These are phyloP conservation scores for Antheraea yamamai DNA, from an alignment of 2,888 invertebrate species.

Conservation along the genomic window DNA sequence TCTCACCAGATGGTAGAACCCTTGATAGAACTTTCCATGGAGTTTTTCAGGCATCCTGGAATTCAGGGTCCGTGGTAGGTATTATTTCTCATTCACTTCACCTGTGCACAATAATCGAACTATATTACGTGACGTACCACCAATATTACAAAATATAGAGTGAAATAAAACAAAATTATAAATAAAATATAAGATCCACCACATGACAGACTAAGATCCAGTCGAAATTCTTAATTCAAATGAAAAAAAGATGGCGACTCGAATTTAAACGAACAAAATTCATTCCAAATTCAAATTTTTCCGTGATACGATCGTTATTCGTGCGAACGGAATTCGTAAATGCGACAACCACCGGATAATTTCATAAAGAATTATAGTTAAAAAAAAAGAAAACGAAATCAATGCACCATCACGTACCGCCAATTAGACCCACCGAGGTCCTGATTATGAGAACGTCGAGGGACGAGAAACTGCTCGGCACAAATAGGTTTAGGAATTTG, in stretches of 20 bases:
- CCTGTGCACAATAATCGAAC: no score
- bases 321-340: conserved; percentile 57
- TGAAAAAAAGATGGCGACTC: not conserved
- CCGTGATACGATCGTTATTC: conserved; percentile 24
- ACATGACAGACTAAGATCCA: no score
- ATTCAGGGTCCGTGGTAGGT: no score
- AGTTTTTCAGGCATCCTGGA: no score
- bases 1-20: no score
- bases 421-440: not conserved
- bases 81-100: no score
- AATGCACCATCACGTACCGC: conserved; percentile 6
- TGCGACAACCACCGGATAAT: conserved; percentile 45
- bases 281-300: conserved; percentile 34
- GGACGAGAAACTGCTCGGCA: conserved; percentile 15
- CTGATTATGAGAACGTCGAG: not conserved
- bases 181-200: no score
- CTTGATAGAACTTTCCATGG: no score
- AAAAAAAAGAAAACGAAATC: conserved; percentile 24
- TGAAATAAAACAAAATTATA: no score
- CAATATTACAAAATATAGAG: no score
- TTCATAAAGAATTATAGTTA: conserved; percentile 37
- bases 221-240: not conserved
- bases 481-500: conserved; percentile 52
- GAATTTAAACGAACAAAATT: conserved; percentile 28
- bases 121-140: no score